A percentile compares a stretch with the other conserved stretches of the same genome.
These are phyloP conservation scores for Clarias platycephalus DNA, from an alignment of 2,797 vertebrate species.

Conservation along the genomic window DNA sequence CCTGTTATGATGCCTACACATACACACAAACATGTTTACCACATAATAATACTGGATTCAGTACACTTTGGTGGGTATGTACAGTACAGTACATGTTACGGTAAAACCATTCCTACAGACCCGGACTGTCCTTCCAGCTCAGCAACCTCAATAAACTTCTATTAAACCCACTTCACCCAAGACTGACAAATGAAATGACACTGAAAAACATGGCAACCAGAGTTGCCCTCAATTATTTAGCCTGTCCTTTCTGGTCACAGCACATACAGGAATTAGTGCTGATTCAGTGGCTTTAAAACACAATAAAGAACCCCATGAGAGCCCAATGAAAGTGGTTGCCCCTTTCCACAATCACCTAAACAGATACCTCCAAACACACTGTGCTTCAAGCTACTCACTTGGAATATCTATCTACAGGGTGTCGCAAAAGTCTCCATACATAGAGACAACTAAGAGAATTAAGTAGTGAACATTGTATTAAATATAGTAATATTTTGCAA, in stretches of 20 bases:
- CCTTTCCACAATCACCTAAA: neutral
- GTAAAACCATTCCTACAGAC: neutral
- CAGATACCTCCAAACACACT: neutral
- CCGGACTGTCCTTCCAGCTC: slow-evolving; percentile 9
- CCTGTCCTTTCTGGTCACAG: neutral
- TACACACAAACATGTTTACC: neutral
- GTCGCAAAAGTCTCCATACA: too few species aligned
- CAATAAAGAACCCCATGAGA: neutral
- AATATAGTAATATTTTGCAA: too few species aligned
- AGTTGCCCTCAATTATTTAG: neutral
- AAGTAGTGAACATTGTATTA: too few species aligned
- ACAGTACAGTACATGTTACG: neutral
- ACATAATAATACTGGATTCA: neutral
- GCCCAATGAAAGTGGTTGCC: neutral
- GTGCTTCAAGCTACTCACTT: neutral
- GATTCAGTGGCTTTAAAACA: neutral
- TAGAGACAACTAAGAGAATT: too few species aligned
- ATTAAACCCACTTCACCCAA: slow-evolving; percentile 16
- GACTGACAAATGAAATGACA: slow-evolving; percentile 16
- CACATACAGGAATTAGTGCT: slow-evolving; percentile 9
- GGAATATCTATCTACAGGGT: neutral
- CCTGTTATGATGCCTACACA: neutral
- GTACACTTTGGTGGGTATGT: neutral
- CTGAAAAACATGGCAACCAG: slow-evolving; percentile 6
- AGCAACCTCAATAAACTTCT: slow-evolving; percentile 25